Evolutionary conservation across 2,797 vertebrate genomes (phyloP).

Genomic region (Arnoldichthys spilopterus): DNA sequence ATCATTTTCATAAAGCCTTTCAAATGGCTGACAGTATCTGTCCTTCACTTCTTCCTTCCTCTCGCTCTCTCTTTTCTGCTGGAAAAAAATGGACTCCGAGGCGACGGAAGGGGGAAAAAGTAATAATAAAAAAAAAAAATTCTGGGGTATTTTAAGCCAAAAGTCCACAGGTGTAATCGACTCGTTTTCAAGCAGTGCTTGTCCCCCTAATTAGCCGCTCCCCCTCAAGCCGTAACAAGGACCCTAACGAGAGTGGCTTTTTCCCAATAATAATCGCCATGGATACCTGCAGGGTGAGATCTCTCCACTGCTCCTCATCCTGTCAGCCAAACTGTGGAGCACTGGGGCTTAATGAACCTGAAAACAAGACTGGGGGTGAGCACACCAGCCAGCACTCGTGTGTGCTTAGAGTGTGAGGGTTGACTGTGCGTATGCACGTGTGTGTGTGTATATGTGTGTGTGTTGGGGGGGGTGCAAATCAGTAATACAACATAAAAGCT

Average conservation of each 20-base stretch:
- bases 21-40: constrained; percentile 88
- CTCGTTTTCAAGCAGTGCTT: constrained; percentile 91
- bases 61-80: constrained; percentile 34
- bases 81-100: constrained; percentile 77
- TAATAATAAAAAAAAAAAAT: constrained; percentile 70
- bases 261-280: constrained; percentile 94
- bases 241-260: constrained; percentile 93
- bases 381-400: constrained; percentile 72
- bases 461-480: too few relatives aligned
- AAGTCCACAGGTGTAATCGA: constrained; percentile 92
- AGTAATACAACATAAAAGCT: constrained; percentile 50
- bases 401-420: constrained; percentile 46
- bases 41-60: constrained; percentile 80
- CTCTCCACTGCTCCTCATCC: constrained; percentile 87
- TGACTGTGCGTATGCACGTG: constrained; percentile 49
- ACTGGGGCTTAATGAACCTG: constrained; percentile 96
- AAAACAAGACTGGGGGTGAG: constrained; percentile 84
- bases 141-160: constrained; percentile 85
- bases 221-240: constrained; percentile 86
- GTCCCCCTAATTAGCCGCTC: constrained; percentile 94
- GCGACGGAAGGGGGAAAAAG: constrained; percentile 81
- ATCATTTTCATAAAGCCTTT: constrained; percentile 95
- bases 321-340: constrained; percentile 92
- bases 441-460: constrained; percentile 34
- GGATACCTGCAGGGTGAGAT: constrained; percentile 95